Conservation (phyloP, 1,140 invertebrate species). For the Vollenhovia emeryi region DNA sequence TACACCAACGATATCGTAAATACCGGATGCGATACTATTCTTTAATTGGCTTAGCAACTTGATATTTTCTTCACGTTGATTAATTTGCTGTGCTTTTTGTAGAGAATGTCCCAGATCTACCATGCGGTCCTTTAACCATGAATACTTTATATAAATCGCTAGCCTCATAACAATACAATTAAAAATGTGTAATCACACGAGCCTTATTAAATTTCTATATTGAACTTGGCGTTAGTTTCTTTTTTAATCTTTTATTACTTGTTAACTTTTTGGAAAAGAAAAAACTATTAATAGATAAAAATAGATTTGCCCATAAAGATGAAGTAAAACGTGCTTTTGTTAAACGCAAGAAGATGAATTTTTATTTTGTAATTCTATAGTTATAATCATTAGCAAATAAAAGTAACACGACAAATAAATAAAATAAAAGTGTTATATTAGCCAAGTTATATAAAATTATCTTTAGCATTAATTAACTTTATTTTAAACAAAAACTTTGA, state of each 20-base stretch:
- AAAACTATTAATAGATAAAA: background rate
- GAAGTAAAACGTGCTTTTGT: background rate
- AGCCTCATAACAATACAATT: background rate
- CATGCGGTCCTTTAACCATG: background rate
- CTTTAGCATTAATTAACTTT: too few relatives aligned
- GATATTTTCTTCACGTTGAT: background rate
- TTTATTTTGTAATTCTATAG: background rate
- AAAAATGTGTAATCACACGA: background rate
- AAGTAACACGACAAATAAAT: too few relatives aligned
- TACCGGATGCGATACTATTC: constrained; percentile 8
- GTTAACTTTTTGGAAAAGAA: background rate
- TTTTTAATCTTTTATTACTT: background rate
- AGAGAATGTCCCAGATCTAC: background rate
- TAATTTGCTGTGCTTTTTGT: constrained; percentile 9
- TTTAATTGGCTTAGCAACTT: constrained; percentile 23
- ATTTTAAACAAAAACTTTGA: background rate
- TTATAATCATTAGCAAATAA: too few relatives aligned
- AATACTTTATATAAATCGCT: constrained; percentile 9
- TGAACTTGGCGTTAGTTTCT: background rate
- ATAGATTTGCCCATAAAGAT: background rate
- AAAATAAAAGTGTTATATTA: too few relatives aligned
- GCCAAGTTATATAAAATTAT: too few relatives aligned
- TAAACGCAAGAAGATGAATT: background rate
- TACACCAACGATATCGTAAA: constrained; percentile 31
- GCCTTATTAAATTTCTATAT: constrained; percentile 4